phyloP scores from a whole-genome alignment of 2,113 vertebrate species.

The Genyomyrus donnyi region DNA sequence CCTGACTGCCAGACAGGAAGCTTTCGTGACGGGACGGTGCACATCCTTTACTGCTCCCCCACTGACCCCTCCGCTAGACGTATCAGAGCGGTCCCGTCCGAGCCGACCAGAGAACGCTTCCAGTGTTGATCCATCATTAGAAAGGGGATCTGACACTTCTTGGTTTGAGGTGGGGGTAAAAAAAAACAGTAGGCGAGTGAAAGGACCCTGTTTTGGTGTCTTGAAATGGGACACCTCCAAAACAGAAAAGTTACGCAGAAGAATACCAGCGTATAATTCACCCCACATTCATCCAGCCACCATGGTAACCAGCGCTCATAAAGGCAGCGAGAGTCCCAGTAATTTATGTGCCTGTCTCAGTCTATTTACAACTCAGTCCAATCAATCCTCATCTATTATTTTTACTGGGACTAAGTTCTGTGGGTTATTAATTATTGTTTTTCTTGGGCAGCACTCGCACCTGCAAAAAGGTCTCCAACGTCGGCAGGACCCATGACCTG shows the following conservation, averaged over 20 bases:
- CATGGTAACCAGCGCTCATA: slow-evolving; percentile 45
- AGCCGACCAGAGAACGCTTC: background rate
- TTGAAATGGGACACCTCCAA: slow-evolving; percentile 41
- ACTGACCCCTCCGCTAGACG: background rate
- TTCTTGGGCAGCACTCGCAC: slow-evolving; percentile 58
- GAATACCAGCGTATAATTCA: slow-evolving; percentile 41
- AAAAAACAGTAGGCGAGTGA: background rate
- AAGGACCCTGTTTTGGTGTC: slow-evolving; percentile 40
- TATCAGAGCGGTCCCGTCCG: background rate
- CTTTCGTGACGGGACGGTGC: background rate
- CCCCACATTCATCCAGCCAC: slow-evolving; percentile 41
- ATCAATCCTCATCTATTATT: slow-evolving; percentile 62
- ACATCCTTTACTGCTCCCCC: background rate
- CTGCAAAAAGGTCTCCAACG: slow-evolving; percentile 51
- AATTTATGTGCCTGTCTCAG: slow-evolving; percentile 53
- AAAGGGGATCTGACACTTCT: slow-evolving; percentile 20
- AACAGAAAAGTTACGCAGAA: slow-evolving; percentile 35
- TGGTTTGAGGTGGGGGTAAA: slow-evolving; percentile 36
- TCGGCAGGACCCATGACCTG: slow-evolving; percentile 37
- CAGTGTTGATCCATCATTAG: slow-evolving; percentile 7
- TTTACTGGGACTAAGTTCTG: slow-evolving; percentile 57
- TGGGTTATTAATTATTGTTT: slow-evolving; percentile 58
- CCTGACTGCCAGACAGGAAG: background rate
- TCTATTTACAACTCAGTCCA: slow-evolving; percentile 57
- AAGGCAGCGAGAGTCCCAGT: slow-evolving; percentile 46